Conservation (phyloP, 1,140 invertebrate genomes). For the Augochlora pura region DNA sequence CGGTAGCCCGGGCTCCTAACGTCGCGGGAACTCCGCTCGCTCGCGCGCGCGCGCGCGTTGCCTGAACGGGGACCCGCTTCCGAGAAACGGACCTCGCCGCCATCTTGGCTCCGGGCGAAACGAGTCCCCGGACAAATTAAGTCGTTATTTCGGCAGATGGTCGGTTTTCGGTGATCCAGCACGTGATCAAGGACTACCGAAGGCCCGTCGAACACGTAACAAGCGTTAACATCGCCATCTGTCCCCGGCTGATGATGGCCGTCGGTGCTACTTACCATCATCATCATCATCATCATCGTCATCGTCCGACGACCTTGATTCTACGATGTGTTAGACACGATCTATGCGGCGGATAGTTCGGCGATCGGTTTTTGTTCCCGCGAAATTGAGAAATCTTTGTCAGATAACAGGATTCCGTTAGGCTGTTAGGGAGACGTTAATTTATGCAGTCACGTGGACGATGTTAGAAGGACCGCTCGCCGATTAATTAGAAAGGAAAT, state of each 20-base stretch:
- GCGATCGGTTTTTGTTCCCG: no score
- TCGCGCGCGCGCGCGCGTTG: no score
- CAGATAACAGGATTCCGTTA: neutral
- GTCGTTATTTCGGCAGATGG: constrained; percentile 79
- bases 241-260: constrained; percentile 36
- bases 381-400: neutral
- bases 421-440: no score
- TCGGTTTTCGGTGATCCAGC: constrained; percentile 62
- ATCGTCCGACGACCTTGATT: neutral
- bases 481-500: no score
- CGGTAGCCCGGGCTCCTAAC: constrained; percentile 11
- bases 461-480: no score
- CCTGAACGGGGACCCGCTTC: constrained; percentile 34
- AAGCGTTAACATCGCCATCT: constrained; percentile 46
- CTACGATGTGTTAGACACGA: neutral
- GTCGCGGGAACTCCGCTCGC: constrained; percentile 32
- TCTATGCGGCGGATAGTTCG: no score
- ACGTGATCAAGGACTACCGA: constrained; percentile 50
- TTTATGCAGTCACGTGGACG: no score
- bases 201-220: constrained; percentile 36
- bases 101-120: constrained; percentile 59
- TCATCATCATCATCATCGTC: no score
- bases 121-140: constrained; percentile 70
- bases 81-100: constrained; percentile 50
- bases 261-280: no score